These are phyloP conservation scores for Phymastichus coffea DNA, from an alignment of 1,140 invertebrate species.

Conservation along the genomic window DNA sequence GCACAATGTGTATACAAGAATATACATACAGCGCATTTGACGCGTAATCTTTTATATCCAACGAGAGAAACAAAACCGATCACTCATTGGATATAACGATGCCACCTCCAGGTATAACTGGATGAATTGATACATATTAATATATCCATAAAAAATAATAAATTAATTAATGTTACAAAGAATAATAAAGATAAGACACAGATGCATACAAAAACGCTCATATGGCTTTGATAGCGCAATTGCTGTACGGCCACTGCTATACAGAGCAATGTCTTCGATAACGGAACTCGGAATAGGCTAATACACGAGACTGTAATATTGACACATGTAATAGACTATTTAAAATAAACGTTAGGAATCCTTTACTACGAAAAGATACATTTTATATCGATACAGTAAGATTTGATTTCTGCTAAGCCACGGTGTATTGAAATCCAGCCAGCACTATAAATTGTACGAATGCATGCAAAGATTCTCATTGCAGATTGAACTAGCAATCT, in stretches of 20 bases:
- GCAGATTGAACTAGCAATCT: neutral
- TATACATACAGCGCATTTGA: constrained; percentile 39
- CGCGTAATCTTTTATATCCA: constrained; percentile 39
- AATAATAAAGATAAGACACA: constrained; percentile 32
- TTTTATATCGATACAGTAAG: too few species aligned
- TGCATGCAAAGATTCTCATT: neutral
- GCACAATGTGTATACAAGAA: constrained; percentile 32
- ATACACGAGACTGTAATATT: neutral
- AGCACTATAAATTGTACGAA: too few species aligned
- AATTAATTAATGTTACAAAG: constrained; percentile 43
- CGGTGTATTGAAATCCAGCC: too few species aligned
- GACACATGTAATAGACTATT: too few species aligned
- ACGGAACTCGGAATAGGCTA: neutral
- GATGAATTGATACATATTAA: neutral
- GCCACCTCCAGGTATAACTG: constrained; percentile 8
- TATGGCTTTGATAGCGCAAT: constrained; percentile 46
- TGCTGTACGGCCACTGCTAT: constrained; percentile 36
- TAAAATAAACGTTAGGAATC: too few species aligned
- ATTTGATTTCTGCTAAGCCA: too few species aligned
- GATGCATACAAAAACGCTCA: constrained; percentile 35
- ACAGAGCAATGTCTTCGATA: constrained; percentile 12
- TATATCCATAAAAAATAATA: constrained; percentile 43
- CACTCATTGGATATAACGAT: constrained; percentile 36
- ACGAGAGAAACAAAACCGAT: constrained; percentile 36
- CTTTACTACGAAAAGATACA: too few species aligned